Base-by-base conservation (phyloP, 2,113 vertebrate genomes). In the Trinectes maculatus region DNA sequence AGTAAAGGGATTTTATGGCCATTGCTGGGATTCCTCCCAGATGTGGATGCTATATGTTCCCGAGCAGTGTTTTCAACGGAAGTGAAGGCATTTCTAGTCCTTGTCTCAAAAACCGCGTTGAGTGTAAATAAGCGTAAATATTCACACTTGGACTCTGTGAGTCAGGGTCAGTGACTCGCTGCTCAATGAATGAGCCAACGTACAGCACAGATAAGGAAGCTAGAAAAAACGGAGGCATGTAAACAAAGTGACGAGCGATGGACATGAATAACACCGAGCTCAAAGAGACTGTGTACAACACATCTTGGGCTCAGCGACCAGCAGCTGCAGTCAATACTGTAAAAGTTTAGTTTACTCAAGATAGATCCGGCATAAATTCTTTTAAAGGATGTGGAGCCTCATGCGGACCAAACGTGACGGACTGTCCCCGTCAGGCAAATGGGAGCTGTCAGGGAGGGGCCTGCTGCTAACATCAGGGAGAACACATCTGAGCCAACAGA, bases 401-500 rank as follows among this genome's bases (percentile, higher is more conserved):
- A 11, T 28, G 43, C 29, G 52, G 10, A 51, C 44, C 36, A 71
- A 73, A 72, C 11, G 7, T 48, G 58, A 65, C 15, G 3, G n/a
- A 56, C 21, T 6, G 15, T 48, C 60, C 68, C 37, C 15, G 15
- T 25, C 31, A 43, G 7, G 46, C 47, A 31, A 66, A 49, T 71
- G 40, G 69, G 65, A 63, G 12, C 16, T 71, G 25, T 39, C 63
- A 37, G 24, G 36, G 6, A 46, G 61, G 16, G 66, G 46, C 12
- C 64, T 62, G 51, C 60, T 13, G 42, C 60, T n/a, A 46, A 46
- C 63, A 56, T 87, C 63, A 73, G 75, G 79, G 79, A 85, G 84
- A 82, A 56, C 12, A 0, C 53, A 24, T 49, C 16, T 18, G 62
- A 79, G 61, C 62, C 69, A 70, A 43, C 33, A 59, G 5, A 58